phyloP scores from a whole-genome alignment of 2,888 invertebrate species.

The Lissonota sp. region DNA sequence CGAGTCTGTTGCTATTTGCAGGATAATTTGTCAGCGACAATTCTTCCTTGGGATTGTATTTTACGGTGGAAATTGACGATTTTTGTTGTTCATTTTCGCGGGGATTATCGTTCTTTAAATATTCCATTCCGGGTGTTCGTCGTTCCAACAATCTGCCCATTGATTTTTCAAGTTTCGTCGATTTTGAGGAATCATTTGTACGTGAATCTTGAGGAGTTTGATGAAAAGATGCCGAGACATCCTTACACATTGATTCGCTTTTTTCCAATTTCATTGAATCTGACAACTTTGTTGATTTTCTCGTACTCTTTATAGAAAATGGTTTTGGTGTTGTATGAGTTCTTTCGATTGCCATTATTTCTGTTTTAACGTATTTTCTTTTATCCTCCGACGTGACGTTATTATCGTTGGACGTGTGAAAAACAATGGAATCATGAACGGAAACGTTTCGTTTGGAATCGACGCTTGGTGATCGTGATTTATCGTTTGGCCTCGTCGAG shows the following conservation, averaged over 20 bases:
- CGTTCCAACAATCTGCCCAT: conserved; percentile 6
- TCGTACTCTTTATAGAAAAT: not conserved
- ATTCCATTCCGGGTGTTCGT: not conserved
- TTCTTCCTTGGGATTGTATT: conserved; percentile 19
- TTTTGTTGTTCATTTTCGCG: not conserved
- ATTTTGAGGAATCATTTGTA: not conserved
- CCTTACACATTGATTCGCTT: not conserved
- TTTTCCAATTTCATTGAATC: not conserved
- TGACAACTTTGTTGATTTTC: conserved; percentile 4
- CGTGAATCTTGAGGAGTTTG: not conserved
- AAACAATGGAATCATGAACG: conserved; percentile 7
- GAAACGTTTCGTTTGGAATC: conserved; percentile 10
- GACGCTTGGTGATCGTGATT: conserved; percentile 18
- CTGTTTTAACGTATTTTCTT: not conserved
- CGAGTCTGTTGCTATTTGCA: conserved; percentile 16
- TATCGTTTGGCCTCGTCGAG: not conserved
- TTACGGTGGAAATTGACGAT: conserved; percentile 6
- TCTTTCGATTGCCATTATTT: conserved; percentile 1
- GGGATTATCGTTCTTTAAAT: not conserved
- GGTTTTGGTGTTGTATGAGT: conserved; percentile 12
- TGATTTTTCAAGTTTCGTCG: not conserved
- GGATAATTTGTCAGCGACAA: conserved; percentile 29
- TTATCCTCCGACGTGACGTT: not conserved
- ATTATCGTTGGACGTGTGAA: conserved; percentile 6
- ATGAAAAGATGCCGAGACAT: not conserved